A percentile compares a stretch with the other conserved stretches of the same genome.
phyloP scores from a whole-genome alignment of 1,140 invertebrate species.

The Nylanderia fulva region DNA sequence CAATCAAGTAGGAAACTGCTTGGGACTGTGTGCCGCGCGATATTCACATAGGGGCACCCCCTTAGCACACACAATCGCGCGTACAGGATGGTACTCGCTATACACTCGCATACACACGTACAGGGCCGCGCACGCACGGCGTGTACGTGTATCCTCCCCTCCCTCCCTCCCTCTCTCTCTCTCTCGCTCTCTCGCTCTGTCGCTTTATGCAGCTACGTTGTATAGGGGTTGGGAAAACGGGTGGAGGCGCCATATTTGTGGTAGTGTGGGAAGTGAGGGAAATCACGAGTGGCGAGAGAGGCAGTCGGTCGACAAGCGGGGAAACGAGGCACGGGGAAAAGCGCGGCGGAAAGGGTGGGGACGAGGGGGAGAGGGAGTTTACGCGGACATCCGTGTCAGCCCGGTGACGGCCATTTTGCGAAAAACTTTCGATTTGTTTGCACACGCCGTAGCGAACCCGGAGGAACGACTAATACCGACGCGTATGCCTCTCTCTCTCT shows the following conservation, averaged over 20 bases:
- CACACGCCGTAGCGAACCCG: conserved; percentile 70
- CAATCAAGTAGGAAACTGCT: conserved; percentile 87
- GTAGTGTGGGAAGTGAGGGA: conserved; percentile 84
- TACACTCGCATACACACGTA: conserved; percentile 62
- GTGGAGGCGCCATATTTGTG: conserved; percentile 86
- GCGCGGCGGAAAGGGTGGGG: conserved; percentile 43
- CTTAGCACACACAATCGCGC: conserved; percentile 76
- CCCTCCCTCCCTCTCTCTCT: not conserved
- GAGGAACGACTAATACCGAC: conserved; percentile 80
- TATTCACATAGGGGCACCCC: conserved; percentile 84
- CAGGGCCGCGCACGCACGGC: conserved; percentile 39
- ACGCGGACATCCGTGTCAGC: conserved; percentile 84
- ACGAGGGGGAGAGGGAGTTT: conserved; percentile 73
- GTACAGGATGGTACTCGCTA: conserved; percentile 73
- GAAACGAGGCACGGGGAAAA: conserved; percentile 56
- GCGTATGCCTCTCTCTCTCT: conserved; percentile 77
- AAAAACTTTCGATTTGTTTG: conserved; percentile 86
- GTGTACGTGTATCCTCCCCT: conserved; percentile 52
- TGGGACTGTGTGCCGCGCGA: conserved; percentile 85
- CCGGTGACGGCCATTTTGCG: conserved; percentile 86
- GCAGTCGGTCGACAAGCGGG: conserved; percentile 71
- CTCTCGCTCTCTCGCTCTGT: conserved; percentile 65
- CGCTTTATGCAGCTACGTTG: conserved; percentile 71
- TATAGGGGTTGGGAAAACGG: conserved; percentile 83
- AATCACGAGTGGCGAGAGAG: conserved; percentile 83